phyloP scores from a whole-genome alignment of 2,113 vertebrate genomes.

The Eulemur macaco region DNA sequence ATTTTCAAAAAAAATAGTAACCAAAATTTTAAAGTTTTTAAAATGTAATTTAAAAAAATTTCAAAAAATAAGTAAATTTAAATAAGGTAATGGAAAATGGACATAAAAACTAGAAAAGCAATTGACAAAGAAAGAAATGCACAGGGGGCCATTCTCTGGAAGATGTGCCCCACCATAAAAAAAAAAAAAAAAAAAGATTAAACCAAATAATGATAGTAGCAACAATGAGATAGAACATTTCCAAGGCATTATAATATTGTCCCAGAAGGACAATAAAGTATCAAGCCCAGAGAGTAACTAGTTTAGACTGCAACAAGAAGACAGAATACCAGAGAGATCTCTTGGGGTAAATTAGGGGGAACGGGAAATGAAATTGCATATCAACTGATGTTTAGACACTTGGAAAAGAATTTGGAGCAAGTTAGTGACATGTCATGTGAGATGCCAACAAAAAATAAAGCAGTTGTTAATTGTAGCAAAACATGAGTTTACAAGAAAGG shows the following conservation, averaged over 20 bases:
- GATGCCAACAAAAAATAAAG: not conserved
- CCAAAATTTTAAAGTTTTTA: not conserved
- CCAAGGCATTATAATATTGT: not conserved
- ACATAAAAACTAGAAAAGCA: not conserved
- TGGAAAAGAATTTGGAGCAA: not conserved
- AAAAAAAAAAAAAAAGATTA: not conserved
- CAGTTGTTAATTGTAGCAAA: not conserved
- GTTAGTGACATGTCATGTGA: not conserved
- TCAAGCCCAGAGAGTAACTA: not conserved
- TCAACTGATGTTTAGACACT: not conserved
- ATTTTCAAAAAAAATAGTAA: not conserved
- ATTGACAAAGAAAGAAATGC: not conserved
- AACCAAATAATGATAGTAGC: not conserved
- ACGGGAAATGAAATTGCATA: not conserved
- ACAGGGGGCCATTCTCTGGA: not conserved
- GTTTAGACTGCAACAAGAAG: not conserved
- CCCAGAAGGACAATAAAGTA: not conserved
- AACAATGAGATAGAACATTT: not conserved
- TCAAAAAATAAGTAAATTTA: not conserved
- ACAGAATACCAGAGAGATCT: not conserved
- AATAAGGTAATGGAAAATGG: not conserved
- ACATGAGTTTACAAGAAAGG: not conserved
- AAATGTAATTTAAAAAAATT: not conserved
- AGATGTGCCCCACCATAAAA: not conserved
- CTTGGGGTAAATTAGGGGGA: not conserved